A percentile compares a stretch with the other conserved stretches of the same genome.
These are phyloP conservation scores for Thermophis baileyi DNA, from an alignment of 2,113 vertebrate species.

Conservation along the genomic window DNA sequence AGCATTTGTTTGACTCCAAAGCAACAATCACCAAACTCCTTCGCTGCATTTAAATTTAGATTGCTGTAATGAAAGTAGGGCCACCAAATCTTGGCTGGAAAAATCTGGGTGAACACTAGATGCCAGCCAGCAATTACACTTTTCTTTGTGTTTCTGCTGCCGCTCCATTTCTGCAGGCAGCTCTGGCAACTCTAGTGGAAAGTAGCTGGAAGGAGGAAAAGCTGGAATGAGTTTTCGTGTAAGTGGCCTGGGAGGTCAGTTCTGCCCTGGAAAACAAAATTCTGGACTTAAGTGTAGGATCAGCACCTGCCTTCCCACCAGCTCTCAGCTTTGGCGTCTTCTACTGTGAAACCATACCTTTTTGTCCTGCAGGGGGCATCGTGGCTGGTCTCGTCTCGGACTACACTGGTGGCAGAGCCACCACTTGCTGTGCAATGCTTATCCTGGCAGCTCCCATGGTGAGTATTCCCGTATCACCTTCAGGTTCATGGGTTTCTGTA, in stretches of 20 bases:
- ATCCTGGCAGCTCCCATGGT: slow-evolving; percentile 89
- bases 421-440: slow-evolving; percentile 90
- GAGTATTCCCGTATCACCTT: slow-evolving; percentile 19
- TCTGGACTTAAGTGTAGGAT: neutral
- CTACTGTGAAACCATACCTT: neutral
- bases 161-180: neutral
- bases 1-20: neutral
- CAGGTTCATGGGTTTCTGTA: neutral
- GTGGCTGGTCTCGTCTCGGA: slow-evolving; percentile 87
- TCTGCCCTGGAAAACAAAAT: neutral
- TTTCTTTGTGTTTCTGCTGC: neutral
- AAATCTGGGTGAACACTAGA: neutral
- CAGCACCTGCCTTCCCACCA: neutral
- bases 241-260: neutral
- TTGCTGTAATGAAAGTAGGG: neutral
- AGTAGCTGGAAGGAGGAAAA: neutral
- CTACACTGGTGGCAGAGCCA: slow-evolving; percentile 84
- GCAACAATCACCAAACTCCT: neutral
- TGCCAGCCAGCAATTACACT: neutral
- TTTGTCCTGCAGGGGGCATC: slow-evolving; percentile 81
- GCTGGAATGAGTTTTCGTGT: neutral
- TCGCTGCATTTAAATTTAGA: neutral
- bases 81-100: neutral
- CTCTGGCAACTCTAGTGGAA: neutral
- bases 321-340: neutral